phyloP scores from a whole-genome alignment of 2,888 invertebrate genomes.

The Ichneumoninae sp. region DNA sequence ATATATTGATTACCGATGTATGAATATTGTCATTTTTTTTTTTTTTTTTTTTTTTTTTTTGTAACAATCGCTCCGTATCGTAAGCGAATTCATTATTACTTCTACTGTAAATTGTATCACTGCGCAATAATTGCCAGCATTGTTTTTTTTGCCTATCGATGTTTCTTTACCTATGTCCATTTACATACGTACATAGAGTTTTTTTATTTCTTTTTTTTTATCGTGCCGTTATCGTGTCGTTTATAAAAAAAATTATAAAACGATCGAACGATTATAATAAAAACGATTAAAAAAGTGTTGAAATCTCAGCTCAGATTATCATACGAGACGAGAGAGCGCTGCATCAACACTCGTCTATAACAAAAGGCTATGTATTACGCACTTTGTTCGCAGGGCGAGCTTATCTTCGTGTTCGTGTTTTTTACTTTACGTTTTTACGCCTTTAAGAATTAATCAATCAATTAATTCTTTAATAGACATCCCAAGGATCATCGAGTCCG shows the following conservation, averaged over 20 bases:
- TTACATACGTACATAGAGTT: slow-evolving; percentile 58
- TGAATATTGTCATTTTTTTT: slow-evolving; percentile 49
- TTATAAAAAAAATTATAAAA: background rate
- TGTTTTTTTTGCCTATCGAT: slow-evolving; percentile 53
- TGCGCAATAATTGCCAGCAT: slow-evolving; percentile 62
- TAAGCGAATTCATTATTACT: slow-evolving; percentile 50
- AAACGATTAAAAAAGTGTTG: slow-evolving; percentile 31
- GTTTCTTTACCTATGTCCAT: slow-evolving; percentile 67
- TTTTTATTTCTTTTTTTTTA: slow-evolving; percentile 36
- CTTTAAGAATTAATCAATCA: slow-evolving; percentile 44
- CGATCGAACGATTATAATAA: slow-evolving; percentile 20
- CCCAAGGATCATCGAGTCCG: slow-evolving; percentile 41
- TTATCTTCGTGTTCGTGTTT: slow-evolving; percentile 55
- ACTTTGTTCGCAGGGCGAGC: slow-evolving; percentile 46
- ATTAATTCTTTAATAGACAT: slow-evolving; percentile 49
- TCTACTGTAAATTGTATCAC: slow-evolving; percentile 54
- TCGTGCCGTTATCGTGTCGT: slow-evolving; percentile 19
- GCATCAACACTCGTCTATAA: slow-evolving; percentile 44
- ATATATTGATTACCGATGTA: slow-evolving; percentile 60
- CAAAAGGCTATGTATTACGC: slow-evolving; percentile 51
- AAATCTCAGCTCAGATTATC: slow-evolving; percentile 51
- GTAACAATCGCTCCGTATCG: slow-evolving; percentile 65
- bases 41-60: slow-evolving; percentile 25
- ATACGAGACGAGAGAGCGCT: slow-evolving; percentile 58
- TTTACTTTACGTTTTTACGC: slow-evolving; percentile 46